Evolutionary conservation across 2,888 invertebrate species (phyloP).

Genomic region (Dione juno): DNA sequence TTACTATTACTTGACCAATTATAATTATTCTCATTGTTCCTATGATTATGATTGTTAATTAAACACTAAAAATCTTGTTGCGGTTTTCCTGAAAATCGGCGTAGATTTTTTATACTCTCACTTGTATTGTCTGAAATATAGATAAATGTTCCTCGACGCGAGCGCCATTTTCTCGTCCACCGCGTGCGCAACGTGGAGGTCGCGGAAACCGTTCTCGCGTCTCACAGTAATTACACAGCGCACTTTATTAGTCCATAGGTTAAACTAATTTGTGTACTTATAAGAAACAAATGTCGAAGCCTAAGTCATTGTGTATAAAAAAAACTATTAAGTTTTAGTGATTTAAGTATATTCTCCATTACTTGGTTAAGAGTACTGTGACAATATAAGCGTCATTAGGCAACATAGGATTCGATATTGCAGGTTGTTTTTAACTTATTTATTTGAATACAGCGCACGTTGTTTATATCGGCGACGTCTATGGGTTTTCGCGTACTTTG

Average conservation of each 20-base stretch:
- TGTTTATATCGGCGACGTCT: conserved; percentile 52
- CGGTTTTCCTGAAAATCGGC: conserved; percentile 82
- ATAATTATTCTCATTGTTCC: conserved; percentile 82
- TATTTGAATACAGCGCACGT: conserved; percentile 66
- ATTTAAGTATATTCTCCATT: conserved; percentile 81
- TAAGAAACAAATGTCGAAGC: conserved; percentile 83
- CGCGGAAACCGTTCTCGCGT: conserved; percentile 54
- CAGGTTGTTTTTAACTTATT: conserved; percentile 77
- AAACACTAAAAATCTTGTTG: conserved; percentile 75
- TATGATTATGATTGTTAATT: conserved; percentile 76
- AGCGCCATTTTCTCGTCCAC: conserved; percentile 54
- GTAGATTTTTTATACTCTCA: conserved; percentile 70
- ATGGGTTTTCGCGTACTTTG: conserved; percentile 51
- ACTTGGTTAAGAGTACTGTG: conserved; percentile 77
- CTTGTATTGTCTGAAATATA: conserved; percentile 63
- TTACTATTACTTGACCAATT: conserved; percentile 78
- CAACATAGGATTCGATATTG: conserved; percentile 71
- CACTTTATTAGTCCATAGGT: conserved; percentile 79
- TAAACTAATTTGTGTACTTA: conserved; percentile 78
- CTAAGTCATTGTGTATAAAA: conserved; percentile 83
- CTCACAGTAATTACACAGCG: conserved; percentile 66
- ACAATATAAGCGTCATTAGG: conserved; percentile 75
- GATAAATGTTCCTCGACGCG: conserved; percentile 63
- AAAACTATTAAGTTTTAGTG: conserved; percentile 78
- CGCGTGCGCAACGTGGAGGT: conserved; percentile 49